Conservation (phyloP, 2,113 vertebrate genomes). For the Strix uralensis region DNA sequence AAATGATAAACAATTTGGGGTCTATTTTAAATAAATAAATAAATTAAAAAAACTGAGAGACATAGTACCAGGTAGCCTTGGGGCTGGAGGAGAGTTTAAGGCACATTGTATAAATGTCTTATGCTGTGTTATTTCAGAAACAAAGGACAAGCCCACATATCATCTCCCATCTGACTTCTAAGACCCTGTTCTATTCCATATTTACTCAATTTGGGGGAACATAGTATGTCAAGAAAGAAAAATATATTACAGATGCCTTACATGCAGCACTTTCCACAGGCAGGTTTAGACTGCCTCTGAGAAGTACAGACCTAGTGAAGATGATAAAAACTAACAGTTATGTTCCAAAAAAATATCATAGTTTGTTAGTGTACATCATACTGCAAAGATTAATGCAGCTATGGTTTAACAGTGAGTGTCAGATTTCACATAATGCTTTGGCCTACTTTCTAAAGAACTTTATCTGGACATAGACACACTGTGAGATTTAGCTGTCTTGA, state of each 20-base stretch:
- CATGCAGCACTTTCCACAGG: not conserved
- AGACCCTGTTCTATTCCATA: not conserved
- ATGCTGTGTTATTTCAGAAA: not conserved
- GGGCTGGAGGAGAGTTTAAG: not conserved
- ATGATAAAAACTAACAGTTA: not conserved
- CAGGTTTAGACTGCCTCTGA: not conserved
- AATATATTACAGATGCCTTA: not conserved
- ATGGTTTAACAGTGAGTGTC: not conserved
- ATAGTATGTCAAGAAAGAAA: not conserved
- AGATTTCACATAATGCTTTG: constrained; percentile 23
- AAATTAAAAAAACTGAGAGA: not conserved
- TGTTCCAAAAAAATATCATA: not conserved
- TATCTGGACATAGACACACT: not conserved
- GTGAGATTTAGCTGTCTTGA: not conserved
- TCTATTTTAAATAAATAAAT: not conserved
- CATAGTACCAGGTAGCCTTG: not conserved
- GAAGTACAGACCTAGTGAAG: not conserved
- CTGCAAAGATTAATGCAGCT: not conserved
- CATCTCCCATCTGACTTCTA: not conserved
- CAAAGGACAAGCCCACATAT: not conserved
- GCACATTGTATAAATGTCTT: not conserved
- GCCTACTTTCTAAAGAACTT: constrained; percentile 28
- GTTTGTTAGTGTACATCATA: not conserved
- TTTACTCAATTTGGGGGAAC: not conserved
- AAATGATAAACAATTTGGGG: not conserved